Base-by-base conservation (phyloP, 2,888 invertebrate genomes). In the Lutraria lutraria region DNA sequence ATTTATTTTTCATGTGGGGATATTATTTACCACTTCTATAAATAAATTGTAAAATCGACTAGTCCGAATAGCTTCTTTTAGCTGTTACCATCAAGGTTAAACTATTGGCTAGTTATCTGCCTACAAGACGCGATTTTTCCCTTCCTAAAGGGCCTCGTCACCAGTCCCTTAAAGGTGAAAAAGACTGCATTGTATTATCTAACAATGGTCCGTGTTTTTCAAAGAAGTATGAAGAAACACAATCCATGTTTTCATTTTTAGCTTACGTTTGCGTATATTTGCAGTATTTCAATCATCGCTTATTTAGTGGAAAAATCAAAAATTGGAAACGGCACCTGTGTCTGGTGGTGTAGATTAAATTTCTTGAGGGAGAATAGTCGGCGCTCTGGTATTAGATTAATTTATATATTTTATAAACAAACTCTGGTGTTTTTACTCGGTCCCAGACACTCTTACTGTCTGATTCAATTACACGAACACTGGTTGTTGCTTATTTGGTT, bases 361-460 rank as follows among this genome's bases (percentile, higher is more conserved):
- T 54, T 43, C 90, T 86, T 82, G 34, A 60, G 19, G 84, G 52
- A 29, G 81, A 82, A 56, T 56, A 52, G 83, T 43, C 79, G 72
- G 76, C 72, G 80, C 53, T 87, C 53, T 63, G 79, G 80, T 88
- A 89, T 91, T 91, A 91, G 88, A 91, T 91, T 91, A 89, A 88
- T 91, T 89, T 89, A 68, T 83, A 72, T 82, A 89, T 83, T 88
- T 89, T 91, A 91, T 89, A 91, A 91, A 91, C 91, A 91, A 88
- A 43, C 79, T 76, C 72, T 72, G 80, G 43, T 80, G 80, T 34
- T 79, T 79, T 43, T 79, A 25, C 25, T 80, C 34, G 80, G 25
- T 34, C 60, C 85, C 85, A 85, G 79, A 85, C 60, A 60, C 53
- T 43, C 54, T 15, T 12, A 21, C n/a, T 60, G 85, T 85, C 85